Evolutionary conservation across 2,888 invertebrate species (phyloP), one percentile per base, ranked within the genome.

Genomic region (Bembecia ichneumoniformis): DNA sequence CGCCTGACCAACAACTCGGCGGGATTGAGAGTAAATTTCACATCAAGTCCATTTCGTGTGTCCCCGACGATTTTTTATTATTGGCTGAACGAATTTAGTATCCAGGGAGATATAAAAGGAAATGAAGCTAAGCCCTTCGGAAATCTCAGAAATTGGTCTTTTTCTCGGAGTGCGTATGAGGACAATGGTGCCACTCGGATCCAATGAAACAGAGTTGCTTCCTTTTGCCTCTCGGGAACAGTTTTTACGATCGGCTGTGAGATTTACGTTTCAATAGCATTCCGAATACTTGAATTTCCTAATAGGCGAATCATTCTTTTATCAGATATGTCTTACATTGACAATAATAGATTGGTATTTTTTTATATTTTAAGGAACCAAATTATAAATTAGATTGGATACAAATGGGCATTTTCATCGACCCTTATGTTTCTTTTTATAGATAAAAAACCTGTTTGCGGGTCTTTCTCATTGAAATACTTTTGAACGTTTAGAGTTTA

Each of bases 101-200:
- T 82, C 84, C 77, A 69, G 84, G 84, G 84, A 86, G 83, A 81
- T 82, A 84, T 86, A 84, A 86, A 84, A 86, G 84, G 82, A 84
- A 86, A 86, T 84, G 84, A 84, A 84, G 77, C 82, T 82, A 84
- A 83, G 84, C 84, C 84, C 84, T 84, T 84, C 80, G 84, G 83
- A 84, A 84, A 83, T 86, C 84, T 82, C 71, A 79, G 84, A 82
- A 81, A 84, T 84, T 84, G 84, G 79, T 77, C 77, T 82, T 82
- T 62, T 78, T 78, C 74, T 76, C 63, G 58, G 67, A 74, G 78
- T 77, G 79, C 77, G 82, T 83, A 69, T 82, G 82, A 80, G 83
- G 80, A 82, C 82, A 81, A 82, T 79, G 71, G 77, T 72, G 67
- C 64, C 68, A 63, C 69, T 68, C 65, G 66, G 63, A 73, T 74